A percentile compares a stretch with the other conserved stretches of the same genome.
Conservation (phyloP, 2,888 invertebrate species). For the Ornithoptera alexandrae region DNA sequence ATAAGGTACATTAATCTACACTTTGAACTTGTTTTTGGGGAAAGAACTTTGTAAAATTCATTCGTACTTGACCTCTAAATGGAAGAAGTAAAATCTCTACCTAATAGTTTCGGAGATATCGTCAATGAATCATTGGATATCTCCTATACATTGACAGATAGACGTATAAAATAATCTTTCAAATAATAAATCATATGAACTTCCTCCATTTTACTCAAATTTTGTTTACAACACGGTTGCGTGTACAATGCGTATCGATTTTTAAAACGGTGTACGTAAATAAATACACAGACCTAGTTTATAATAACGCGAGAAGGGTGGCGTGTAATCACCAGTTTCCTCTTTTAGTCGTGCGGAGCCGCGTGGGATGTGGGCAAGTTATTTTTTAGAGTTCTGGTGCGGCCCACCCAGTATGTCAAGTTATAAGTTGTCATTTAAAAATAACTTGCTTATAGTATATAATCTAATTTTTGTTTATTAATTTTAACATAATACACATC, state of each 20-base stretch:
- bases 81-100: too few species aligned
- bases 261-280: not conserved
- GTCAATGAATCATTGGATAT: too few species aligned
- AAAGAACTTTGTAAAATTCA: too few species aligned
- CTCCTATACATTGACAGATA: too few species aligned
- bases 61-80: too few species aligned
- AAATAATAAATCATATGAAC: not conserved
- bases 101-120: too few species aligned
- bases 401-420: too few species aligned
- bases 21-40: too few species aligned
- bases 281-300: not conserved
- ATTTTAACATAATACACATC: too few species aligned
- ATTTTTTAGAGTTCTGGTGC: not conserved
- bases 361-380: slow-evolving; percentile 28
- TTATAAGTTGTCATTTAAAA: not conserved
- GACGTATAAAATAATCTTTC: too few species aligned
- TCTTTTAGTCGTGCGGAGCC: slow-evolving; percentile 49
- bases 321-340: slow-evolving; percentile 55
- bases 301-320: slow-evolving; percentile 38
- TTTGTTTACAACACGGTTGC: not conserved
- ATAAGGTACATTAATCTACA: too few species aligned
- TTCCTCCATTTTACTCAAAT: not conserved
- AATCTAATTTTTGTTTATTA: too few species aligned
- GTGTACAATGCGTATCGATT: not conserved
- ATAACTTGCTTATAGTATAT: not conserved